Evolutionary conservation across 2,113 vertebrate genomes (phyloP).

Genomic region (Amblyornis subalaris): DNA sequence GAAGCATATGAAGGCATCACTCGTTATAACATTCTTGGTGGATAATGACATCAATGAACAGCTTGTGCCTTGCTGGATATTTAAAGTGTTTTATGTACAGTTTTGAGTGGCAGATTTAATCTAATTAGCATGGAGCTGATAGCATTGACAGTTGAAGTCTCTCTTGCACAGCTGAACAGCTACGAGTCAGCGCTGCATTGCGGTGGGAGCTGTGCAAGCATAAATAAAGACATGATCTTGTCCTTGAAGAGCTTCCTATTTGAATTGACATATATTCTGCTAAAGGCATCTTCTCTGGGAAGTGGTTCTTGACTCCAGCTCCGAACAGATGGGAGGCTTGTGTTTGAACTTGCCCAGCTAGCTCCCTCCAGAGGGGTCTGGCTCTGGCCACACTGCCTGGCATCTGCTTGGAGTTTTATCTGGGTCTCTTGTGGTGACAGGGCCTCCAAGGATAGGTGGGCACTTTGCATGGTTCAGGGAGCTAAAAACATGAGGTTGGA

Average conservation of each 20-base stretch:
- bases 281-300: neutral
- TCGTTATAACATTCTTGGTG: neutral
- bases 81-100: neutral
- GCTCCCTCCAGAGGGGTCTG: neutral
- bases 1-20: neutral
- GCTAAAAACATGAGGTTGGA: neutral
- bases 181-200: neutral
- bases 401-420: neutral
- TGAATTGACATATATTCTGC: neutral
- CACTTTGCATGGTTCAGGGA: neutral
- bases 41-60: neutral
- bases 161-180: neutral
- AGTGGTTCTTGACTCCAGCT: neutral
- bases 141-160: neutral
- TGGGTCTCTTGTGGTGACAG: neutral
- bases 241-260: neutral
- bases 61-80: neutral
- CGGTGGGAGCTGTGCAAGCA: neutral
- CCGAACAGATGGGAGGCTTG: neutral
- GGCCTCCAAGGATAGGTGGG: neutral
- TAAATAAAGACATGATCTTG: neutral
- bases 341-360: neutral
- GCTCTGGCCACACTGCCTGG: neutral
- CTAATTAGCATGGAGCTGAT: neutral
- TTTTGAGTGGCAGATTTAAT: neutral